Evolutionary conservation across 2,113 vertebrate species (phyloP).

Genomic region (Spea multiplicata): DNA sequence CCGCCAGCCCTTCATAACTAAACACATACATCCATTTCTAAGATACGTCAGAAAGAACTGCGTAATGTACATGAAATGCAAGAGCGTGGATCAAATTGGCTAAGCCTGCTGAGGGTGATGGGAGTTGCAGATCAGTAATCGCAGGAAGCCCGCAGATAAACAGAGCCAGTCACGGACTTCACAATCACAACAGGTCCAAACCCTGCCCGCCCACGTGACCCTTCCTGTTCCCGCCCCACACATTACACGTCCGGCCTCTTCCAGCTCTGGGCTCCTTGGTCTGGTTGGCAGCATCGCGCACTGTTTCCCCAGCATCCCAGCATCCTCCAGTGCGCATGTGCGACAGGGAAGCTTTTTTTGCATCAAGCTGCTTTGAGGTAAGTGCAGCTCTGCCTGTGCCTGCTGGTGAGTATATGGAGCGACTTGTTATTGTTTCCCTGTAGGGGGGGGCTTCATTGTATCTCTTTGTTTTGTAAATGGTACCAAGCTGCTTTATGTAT

Average conservation of each 20-base stretch:
- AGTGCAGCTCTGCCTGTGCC: neutral
- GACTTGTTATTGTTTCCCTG: neutral
- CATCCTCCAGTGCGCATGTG: constrained; percentile 28
- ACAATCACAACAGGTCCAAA: too few relatives aligned
- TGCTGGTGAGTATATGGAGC: neutral
- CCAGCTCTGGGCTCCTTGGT: neutral
- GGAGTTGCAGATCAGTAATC: too few relatives aligned
- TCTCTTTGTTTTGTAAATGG: neutral
- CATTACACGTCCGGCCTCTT: neutral
- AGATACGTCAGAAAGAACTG: too few relatives aligned
- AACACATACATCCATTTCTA: too few relatives aligned
- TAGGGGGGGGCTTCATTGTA: too few relatives aligned
- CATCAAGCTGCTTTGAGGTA: neutral
- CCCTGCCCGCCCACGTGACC: neutral
- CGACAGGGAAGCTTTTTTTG: neutral
- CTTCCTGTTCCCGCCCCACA: neutral
- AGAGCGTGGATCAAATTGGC: too few relatives aligned
- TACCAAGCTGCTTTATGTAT: neutral
- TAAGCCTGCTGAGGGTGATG: too few relatives aligned
- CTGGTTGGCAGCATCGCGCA: constrained; percentile 7
- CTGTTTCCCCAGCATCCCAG: neutral
- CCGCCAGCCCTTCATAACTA: too few relatives aligned
- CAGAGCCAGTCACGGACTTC: too few relatives aligned
- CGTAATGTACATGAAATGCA: too few relatives aligned
- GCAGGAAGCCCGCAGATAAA: too few relatives aligned